Evolutionary conservation across 2,888 invertebrate species (phyloP).

Genomic region (Amblyjoppa proteus): DNA sequence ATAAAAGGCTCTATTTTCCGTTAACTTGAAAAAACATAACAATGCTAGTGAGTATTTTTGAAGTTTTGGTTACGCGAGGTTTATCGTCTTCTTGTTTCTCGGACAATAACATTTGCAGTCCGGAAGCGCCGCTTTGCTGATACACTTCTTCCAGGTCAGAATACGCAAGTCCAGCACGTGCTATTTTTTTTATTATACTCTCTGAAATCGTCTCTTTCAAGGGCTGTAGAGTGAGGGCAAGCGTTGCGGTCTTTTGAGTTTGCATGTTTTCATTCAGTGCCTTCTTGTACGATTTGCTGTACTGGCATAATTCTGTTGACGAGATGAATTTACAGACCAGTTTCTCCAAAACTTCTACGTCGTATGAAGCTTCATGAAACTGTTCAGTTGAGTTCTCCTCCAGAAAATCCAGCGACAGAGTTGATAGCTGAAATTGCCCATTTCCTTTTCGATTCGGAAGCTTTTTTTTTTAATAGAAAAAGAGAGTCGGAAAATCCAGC

Average conservation of each 20-base stretch:
- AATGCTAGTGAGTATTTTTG: conserved; percentile 3
- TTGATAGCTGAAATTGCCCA: neutral
- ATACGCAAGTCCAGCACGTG: neutral
- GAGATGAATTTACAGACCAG: conserved; percentile 12
- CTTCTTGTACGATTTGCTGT: conserved; percentile 20
- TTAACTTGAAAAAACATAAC: neutral
- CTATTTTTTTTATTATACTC: conserved; percentile 52
- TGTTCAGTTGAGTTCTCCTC: conserved; percentile 11
- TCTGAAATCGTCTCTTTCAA: conserved; percentile 44
- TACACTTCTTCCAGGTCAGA: neutral
- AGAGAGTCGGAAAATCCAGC: conserved; percentile 25
- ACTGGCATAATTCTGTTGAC: conserved; percentile 7
- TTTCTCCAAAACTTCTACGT: neutral
- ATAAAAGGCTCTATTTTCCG: neutral
- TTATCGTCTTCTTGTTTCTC: conserved; percentile 14
- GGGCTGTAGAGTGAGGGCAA: conserved; percentile 29
- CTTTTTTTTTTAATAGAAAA: neutral
- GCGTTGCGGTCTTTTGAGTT: conserved; percentile 7
- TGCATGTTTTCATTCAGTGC: neutral
- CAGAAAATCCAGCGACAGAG: conserved; percentile 1
- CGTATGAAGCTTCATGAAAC: conserved; percentile 9
- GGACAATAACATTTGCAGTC: conserved; percentile 9
- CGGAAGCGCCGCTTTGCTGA: neutral
- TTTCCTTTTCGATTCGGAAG: neutral
- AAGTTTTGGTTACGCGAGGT: neutral